These are phyloP conservation scores for Hoplodrina blanda DNA, from an alignment of 2,888 invertebrate species.

Conservation along the genomic window DNA sequence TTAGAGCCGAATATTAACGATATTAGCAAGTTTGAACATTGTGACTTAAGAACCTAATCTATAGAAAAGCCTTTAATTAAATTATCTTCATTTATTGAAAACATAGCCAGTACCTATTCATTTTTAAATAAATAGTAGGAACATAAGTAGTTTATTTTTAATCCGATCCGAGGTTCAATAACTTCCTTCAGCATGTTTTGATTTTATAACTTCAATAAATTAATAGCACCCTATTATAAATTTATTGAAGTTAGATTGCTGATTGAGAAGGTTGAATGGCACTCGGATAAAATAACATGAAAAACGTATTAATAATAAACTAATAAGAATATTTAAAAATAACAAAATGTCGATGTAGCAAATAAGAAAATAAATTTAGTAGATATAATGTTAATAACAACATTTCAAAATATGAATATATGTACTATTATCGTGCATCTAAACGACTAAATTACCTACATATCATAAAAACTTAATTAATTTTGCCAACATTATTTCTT, in stretches of 20 bases:
- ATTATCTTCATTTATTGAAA: background rate
- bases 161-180: background rate
- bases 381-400: background rate
- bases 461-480: too few relatives aligned
- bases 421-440: background rate
- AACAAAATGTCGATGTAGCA: background rate
- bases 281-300: background rate
- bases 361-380: too few relatives aligned
- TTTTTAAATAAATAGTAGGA: too few relatives aligned
- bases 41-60: background rate
- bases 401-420: background rate
- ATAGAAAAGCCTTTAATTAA: background rate
- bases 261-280: background rate
- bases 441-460: background rate
- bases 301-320: background rate
- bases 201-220: conserved; percentile 12
- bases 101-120: too few relatives aligned
- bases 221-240: background rate
- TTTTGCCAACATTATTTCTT: too few relatives aligned
- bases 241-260: background rate
- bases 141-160: conserved; percentile 10
- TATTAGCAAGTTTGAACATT: background rate
- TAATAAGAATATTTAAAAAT: background rate
- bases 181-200: conserved; percentile 16
- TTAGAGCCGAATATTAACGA: background rate